Percentiles rank a stretch among this genome's conserved stretches.
These are phyloP conservation scores for Anisognathus igniventris DNA, from an alignment of 2,797 vertebrate genomes.

Conservation along the genomic window DNA sequence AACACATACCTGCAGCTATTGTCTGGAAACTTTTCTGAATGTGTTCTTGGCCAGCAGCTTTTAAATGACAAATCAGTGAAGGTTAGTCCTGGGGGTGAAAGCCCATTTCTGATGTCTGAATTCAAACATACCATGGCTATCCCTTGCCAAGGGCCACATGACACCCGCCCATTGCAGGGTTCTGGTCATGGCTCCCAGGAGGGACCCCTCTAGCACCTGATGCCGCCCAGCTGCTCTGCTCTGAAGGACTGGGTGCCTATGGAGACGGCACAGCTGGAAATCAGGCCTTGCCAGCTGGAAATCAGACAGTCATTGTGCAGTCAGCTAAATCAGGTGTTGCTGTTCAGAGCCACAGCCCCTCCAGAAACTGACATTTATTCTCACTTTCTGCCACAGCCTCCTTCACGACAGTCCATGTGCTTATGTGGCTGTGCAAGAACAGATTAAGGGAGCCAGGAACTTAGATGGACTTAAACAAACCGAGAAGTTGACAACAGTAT, in stretches of 20 bases:
- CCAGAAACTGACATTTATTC: neutral
- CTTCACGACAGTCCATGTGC: neutral
- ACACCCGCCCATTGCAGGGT: fast-evolving
- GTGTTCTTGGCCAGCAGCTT: neutral
- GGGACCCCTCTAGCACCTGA: neutral
- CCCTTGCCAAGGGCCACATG: neutral
- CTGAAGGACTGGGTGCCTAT: neutral
- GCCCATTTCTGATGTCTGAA: neutral
- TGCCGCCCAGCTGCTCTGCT: neutral
- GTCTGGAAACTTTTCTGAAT: neutral
- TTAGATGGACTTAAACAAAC: neutral
- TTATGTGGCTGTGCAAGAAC: neutral
- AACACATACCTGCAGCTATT: neutral
- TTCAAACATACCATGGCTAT: neutral
- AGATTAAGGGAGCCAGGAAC: neutral
- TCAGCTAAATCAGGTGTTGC: neutral
- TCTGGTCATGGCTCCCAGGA: fast-evolving
- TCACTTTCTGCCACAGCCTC: neutral
- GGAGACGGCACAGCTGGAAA: neutral
- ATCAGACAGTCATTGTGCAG: neutral
- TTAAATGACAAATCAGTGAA: neutral
- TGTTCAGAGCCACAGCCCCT: neutral
- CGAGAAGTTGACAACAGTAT: neutral
- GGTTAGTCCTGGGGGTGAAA: neutral
- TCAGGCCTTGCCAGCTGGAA: neutral